Conservation (phyloP, 2,113 vertebrate species). For the Brienomyrus longianalis region DNA sequence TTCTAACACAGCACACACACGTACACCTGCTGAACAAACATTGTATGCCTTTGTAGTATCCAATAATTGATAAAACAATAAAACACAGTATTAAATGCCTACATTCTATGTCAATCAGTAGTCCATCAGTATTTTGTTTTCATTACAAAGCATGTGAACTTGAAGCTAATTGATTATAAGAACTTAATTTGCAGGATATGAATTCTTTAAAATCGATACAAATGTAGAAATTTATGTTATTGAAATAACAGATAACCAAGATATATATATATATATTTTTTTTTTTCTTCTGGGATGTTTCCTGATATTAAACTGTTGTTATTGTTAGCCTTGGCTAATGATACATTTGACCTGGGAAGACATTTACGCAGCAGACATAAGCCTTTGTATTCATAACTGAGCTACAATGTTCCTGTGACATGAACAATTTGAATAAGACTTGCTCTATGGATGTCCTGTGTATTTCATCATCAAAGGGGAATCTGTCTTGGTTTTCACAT, state of each 20-base stretch:
- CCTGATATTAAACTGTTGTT: neutral
- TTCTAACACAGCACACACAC: neutral
- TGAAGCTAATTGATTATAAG: neutral
- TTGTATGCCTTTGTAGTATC: neutral
- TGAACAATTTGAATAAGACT: constrained; percentile 47
- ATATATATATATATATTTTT: neutral
- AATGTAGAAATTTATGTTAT: neutral
- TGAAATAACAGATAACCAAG: neutral
- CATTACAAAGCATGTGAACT: neutral
- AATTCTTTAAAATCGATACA: neutral
- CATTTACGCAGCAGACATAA: constrained; percentile 27
- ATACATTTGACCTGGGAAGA: constrained; percentile 1
- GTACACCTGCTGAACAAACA: neutral
- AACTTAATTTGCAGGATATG: neutral
- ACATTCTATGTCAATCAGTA: neutral
- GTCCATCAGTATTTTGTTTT: neutral
- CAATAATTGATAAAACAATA: neutral
- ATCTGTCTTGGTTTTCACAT: constrained; percentile 59
- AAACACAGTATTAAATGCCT: neutral
- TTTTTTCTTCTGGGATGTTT: neutral
- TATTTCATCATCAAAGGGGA: constrained; percentile 72
- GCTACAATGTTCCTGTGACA: constrained; percentile 44
- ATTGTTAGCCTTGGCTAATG: constrained; percentile 7
- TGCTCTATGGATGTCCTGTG: constrained; percentile 64
- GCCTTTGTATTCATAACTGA: constrained; percentile 38